Conservation (phyloP, 2,888 invertebrate species). For the Drosophila rubida region DNA sequence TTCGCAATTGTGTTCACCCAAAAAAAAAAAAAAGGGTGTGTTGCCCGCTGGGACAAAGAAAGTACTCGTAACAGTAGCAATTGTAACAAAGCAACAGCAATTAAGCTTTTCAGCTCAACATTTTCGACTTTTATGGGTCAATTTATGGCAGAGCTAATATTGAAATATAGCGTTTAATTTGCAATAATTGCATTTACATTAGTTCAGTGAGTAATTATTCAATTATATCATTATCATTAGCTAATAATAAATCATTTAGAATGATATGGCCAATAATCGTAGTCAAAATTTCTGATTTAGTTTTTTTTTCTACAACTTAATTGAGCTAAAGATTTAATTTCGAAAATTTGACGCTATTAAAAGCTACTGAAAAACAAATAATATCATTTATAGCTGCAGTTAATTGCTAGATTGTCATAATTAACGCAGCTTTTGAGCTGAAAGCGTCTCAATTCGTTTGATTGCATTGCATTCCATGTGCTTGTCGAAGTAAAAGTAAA, state of each 20-base stretch:
- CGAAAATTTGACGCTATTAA: no score
- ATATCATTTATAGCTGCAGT: no score
- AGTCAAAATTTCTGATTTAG: no score
- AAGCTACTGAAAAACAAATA: no score
- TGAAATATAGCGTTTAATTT: background rate
- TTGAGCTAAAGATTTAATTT: no score
- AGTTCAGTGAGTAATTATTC: background rate
- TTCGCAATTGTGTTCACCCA: constrained; percentile 47
- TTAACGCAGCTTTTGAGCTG: constrained; percentile 43
- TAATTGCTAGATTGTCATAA: constrained; percentile 43
- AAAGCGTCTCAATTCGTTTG: constrained; percentile 43
- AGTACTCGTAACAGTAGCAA: constrained; percentile 23
- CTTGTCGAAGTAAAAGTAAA: constrained; percentile 52
- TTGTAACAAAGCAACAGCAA: constrained; percentile 20
- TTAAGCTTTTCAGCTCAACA: constrained; percentile 1
- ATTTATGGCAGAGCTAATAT: background rate
- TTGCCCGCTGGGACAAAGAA: constrained; percentile 22
- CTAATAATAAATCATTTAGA: no score
- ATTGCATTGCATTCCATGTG: constrained; percentile 42
- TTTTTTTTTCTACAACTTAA: no score
- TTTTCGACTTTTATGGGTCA: constrained; percentile 1
- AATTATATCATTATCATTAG: no score
- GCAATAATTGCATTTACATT: background rate
- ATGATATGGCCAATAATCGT: no score
- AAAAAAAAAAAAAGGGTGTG: constrained; percentile 31